A percentile compares a stretch with the other conserved stretches of the same genome.
Conservation (phyloP, 2,888 invertebrate species). For the Drosophila antonietae region DNA sequence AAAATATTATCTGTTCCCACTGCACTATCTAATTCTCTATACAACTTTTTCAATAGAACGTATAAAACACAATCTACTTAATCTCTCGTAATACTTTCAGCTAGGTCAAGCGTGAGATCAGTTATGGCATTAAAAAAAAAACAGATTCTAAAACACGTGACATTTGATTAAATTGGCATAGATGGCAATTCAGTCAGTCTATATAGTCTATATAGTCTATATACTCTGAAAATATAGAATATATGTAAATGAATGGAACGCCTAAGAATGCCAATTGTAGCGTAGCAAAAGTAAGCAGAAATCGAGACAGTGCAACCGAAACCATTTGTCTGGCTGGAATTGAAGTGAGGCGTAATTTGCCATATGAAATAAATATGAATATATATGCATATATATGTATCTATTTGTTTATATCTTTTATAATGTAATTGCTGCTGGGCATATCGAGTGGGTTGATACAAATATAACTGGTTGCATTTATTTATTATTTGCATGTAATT, state of each 20-base stretch:
- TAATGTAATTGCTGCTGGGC: slow-evolving; percentile 21
- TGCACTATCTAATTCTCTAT: neutral
- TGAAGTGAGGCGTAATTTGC: slow-evolving; percentile 29
- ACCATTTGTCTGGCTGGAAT: slow-evolving; percentile 2
- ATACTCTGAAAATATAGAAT: neutral
- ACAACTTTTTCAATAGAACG: neutral
- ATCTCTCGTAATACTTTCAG: slow-evolving; percentile 20
- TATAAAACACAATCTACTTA: neutral
- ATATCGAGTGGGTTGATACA: slow-evolving; percentile 22
- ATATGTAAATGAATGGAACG: slow-evolving; percentile 1
- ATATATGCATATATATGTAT: no score
- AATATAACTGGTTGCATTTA: slow-evolving; percentile 21
- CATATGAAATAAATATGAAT: neutral
- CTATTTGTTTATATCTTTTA: neutral
- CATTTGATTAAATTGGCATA: neutral
- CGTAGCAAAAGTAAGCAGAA: slow-evolving; percentile 15
- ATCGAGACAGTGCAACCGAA: slow-evolving; percentile 13
- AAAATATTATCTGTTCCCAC: neutral
- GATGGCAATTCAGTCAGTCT: neutral
- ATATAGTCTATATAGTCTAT: slow-evolving; percentile 4
- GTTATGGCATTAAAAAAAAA: neutral
- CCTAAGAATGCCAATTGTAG: slow-evolving; percentile 27
- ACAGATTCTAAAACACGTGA: slow-evolving; percentile 22
- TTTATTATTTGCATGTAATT: slow-evolving; percentile 9
- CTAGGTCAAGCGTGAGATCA: slow-evolving; percentile 35